phyloP scores from a whole-genome alignment of 2,113 vertebrate species.

The Spizaetus ornatus region DNA sequence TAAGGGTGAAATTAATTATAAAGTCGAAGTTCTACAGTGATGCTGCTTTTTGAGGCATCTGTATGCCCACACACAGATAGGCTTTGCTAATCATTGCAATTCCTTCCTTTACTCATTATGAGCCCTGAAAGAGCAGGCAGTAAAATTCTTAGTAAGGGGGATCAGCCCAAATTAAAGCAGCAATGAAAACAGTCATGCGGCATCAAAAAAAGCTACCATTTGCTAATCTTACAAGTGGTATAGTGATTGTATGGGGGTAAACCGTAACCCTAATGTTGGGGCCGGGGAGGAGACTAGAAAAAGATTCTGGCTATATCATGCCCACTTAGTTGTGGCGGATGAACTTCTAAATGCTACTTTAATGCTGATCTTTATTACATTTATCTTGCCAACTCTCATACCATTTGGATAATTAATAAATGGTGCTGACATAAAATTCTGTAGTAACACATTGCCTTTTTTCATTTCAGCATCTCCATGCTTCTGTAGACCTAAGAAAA shows the following conservation, averaged over 20 bases:
- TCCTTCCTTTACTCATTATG: constrained; percentile 9
- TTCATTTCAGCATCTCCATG: not conserved
- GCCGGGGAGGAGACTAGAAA: no score
- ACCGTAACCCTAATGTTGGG: not conserved
- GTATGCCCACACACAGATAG: not conserved
- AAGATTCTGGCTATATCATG: not conserved
- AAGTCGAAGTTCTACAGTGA: constrained; percentile 23
- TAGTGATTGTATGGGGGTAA: no score
- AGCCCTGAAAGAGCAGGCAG: not conserved
- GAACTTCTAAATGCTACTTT: not conserved
- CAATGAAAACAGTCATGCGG: not conserved
- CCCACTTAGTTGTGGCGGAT: not conserved
- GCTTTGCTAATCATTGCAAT: not conserved
- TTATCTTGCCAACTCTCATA: not conserved
- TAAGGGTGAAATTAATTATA: constrained; percentile 51
- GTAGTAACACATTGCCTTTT: not conserved
- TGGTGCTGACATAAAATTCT: not conserved
- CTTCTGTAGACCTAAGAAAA: not conserved
- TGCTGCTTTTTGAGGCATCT: constrained; percentile 29
- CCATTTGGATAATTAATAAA: not conserved
- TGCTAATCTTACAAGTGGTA: not conserved
- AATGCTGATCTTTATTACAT: not conserved
- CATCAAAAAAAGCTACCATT: not conserved
- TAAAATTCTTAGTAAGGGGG: constrained; percentile 32
- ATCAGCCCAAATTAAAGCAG: not conserved